Conservation (phyloP, 1,140 invertebrate genomes). For the Solen grandis region DNA sequence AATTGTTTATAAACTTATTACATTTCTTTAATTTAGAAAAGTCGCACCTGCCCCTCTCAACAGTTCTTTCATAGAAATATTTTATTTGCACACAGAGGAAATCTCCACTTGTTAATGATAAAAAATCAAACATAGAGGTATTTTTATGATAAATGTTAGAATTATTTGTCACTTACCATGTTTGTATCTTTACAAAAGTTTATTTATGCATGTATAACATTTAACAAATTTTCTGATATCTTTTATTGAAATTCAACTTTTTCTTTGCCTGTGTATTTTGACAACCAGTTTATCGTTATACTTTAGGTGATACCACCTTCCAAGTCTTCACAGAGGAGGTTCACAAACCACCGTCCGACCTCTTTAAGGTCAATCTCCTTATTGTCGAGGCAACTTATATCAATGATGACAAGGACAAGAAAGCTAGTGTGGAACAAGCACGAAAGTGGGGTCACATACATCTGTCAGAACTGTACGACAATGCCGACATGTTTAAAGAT, state of each 20-base stretch:
- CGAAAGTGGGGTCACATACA: conserved; percentile 68
- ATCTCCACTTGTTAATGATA: no score
- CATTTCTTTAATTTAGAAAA: no score
- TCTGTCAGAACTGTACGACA: conserved; percentile 65
- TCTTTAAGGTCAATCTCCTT: conserved; percentile 73
- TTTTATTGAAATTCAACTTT: conserved; percentile 1
- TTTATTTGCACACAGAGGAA: no score
- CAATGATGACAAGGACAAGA: conserved; percentile 46
- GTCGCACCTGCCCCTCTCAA: no score
- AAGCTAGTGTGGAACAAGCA: conserved; percentile 58
- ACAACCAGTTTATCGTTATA: no score
- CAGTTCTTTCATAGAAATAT: no score
- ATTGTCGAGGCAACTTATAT: conserved; percentile 74
- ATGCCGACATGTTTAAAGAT: conserved; percentile 67
- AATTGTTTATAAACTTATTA: no score
- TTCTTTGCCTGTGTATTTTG: no score
- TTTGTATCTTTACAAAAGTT: neutral
- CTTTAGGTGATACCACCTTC: conserved; percentile 76
- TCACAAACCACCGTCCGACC: conserved; percentile 62
- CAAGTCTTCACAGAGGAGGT: conserved; percentile 66
- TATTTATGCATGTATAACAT: neutral
- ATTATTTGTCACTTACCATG: no score
- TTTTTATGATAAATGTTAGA: no score
- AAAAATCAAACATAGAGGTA: no score
- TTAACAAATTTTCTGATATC: neutral